Evolutionary conservation across 2,888 invertebrate genomes (phyloP), one percentile per base, ranked within the genome.

Genomic region (Drosophila formosana): DNA sequence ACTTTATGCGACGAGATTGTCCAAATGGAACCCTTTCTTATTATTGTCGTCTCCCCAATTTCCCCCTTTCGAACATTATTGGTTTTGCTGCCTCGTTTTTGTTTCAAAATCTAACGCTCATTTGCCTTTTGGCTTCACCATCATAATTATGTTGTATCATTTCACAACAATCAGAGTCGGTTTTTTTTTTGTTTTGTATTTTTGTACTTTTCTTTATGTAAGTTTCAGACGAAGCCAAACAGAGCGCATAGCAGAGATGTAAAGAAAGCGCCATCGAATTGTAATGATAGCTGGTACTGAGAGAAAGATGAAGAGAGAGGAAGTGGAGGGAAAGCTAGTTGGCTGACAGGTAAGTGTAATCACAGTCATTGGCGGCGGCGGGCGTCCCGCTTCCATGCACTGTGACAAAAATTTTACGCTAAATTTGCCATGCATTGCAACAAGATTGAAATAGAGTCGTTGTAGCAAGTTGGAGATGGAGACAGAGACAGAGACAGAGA

Each of bases 371-470:
- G 75, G 39, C 58, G 62, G 41, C 58, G 23, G 18, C 18, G 18
- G n/a, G 32, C 55, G 77, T 78, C 30, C 61, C 79, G 77, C 80
- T 80, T 64, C 66, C 80, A 60, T 78, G 80, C 80, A 67, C 79
- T 72, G 75, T 78, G 77, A 76, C 66, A 78, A 81, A 82, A 80
- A 89, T 85, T 88, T 88, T 64, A 88, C 86, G 89, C 75, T 80
- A 85, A 85, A 89, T 89, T 85, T 85, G 82, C 68, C 64, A 43
- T 72, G 70, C 65, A 78, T 50, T 67, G 75, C 75, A 73, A 78
- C 30, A 45, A 52, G 39, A 61, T 50, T 41, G 50, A 18, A n/a
- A 51, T 26, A 43, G 43, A 37, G 37, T 37, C 51, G 26, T n/a
- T 26, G 37, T 6, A 47, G 30, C 30, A 30, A 30, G 26, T 32